A percentile compares a stretch with the other conserved stretches of the same genome.
phyloP scores from a whole-genome alignment of 2,113 vertebrate species.

The Ibidorhyncha struthersii region DNA sequence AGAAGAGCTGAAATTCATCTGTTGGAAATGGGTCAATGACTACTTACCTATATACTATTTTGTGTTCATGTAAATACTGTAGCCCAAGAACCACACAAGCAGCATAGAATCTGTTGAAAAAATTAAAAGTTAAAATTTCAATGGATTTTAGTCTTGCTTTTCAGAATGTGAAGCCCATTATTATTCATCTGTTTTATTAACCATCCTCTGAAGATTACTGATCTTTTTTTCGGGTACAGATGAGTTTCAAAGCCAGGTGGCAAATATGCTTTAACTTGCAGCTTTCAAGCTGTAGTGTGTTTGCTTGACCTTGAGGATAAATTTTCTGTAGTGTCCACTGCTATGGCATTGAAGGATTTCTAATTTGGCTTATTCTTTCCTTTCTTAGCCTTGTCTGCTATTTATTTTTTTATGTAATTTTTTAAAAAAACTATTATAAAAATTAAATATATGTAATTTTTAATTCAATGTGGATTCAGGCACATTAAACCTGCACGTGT shows the following conservation, averaged over 20 bases:
- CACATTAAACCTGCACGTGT: neutral
- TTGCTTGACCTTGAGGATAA: neutral
- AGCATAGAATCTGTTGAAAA: slow-evolving; percentile 90
- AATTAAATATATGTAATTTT: neutral
- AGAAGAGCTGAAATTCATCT: neutral
- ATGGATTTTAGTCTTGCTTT: neutral
- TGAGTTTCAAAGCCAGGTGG: slow-evolving; percentile 1
- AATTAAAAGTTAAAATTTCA: slow-evolving; percentile 1
- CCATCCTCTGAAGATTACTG: neutral
- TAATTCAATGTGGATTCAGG: neutral
- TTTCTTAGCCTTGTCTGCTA: neutral
- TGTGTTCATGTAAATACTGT: slow-evolving; percentile 97
- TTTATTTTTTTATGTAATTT: neutral
- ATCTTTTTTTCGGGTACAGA: neutral
- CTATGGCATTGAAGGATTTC: neutral
- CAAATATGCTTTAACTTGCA: neutral
- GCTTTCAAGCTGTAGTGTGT: neutral
- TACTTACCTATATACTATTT: slow-evolving; percentile 97
- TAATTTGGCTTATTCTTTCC: neutral
- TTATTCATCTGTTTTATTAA: neutral
- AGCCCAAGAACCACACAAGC: slow-evolving; percentile 96
- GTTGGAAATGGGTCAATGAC: neutral
- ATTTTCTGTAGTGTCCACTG: neutral
- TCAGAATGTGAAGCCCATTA: neutral
- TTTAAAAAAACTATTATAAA: neutral